Base-by-base conservation (phyloP, 1,140 invertebrate species). In the Bombus sylvicola region DNA sequence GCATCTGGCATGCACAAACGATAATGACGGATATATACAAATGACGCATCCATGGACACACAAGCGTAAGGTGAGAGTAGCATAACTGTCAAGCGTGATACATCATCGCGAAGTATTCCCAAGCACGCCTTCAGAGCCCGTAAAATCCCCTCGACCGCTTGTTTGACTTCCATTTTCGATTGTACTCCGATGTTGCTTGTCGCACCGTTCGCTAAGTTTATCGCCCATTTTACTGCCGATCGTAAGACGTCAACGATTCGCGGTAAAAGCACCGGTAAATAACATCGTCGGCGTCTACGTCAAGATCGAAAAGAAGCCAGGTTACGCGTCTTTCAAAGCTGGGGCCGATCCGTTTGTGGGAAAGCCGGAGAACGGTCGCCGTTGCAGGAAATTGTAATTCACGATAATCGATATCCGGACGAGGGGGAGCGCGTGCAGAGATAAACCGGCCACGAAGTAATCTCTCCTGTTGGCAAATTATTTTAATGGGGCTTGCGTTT, bases 211-310 rank as follows among this genome's bases (percentile, higher is more conserved):
- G 53, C 76, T 69, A 73, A 87, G 84, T 90, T 91, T 91, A 90
- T 90, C 89, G 87, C 69, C 39, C 71, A 57, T 68, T 91, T 90
- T 90, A 90, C 79, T 76, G 72, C 79, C 87, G 85, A 91, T 91
- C 90, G 89, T 91, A 89, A 91, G 85, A 89, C 87, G 85, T 89
- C 87, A 78, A 89, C 85, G 80, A 89, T 89, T 90, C 75, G 57
- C 53, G 77, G 73, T 89, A 84, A 89, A 82, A 89, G 87, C 86
- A 39, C 69, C 87, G 82, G 72, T 90, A 87, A 90, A 91, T 91
- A 91, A 89, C 89, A 72, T 90, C 82, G 86, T 69, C 79, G 75
- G 64, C 62, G 73, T 78, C 59, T 31, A 25, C 39, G n/a, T 57
- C 73, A 37, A n/a, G 34, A 13, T 64, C n/a, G n/a, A 64, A 64